Evolutionary conservation across 2,797 vertebrate species (phyloP).

Genomic region (Urocyon cinereoargenteus): DNA sequence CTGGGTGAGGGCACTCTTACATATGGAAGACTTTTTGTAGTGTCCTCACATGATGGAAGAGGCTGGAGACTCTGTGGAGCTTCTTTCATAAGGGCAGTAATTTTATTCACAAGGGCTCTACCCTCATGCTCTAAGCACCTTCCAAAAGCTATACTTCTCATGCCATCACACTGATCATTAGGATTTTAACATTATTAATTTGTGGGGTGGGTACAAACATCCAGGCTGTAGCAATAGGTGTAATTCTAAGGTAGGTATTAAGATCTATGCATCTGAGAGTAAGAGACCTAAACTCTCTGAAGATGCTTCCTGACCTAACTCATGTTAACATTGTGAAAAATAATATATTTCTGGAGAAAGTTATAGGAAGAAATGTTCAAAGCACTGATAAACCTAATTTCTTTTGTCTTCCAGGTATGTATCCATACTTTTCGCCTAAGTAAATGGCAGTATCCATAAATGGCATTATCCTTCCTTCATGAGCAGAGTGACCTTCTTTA

Average conservation of each 20-base stretch:
- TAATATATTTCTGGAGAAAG: background rate
- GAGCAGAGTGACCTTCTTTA: background rate
- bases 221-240: background rate
- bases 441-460: background rate
- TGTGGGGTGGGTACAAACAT: too few relatives aligned
- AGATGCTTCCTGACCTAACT: background rate
- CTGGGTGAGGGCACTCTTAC: background rate
- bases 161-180: background rate
- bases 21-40: background rate
- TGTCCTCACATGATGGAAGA: background rate
- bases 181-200: background rate
- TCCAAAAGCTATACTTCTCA: background rate
- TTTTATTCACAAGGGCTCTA: background rate
- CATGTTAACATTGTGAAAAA: background rate
- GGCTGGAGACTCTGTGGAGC: background rate
- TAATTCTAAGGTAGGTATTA: background rate
- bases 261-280: background rate
- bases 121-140: background rate
- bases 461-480: background rate
- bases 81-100: background rate
- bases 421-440: background rate
- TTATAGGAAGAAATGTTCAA: background rate
- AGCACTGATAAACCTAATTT: background rate
- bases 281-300: background rate
- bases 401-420: background rate